Evolutionary conservation across 2,888 invertebrate species (phyloP), one percentile per base, ranked within the genome.

Genomic region (Coleophora flavipennella): DNA sequence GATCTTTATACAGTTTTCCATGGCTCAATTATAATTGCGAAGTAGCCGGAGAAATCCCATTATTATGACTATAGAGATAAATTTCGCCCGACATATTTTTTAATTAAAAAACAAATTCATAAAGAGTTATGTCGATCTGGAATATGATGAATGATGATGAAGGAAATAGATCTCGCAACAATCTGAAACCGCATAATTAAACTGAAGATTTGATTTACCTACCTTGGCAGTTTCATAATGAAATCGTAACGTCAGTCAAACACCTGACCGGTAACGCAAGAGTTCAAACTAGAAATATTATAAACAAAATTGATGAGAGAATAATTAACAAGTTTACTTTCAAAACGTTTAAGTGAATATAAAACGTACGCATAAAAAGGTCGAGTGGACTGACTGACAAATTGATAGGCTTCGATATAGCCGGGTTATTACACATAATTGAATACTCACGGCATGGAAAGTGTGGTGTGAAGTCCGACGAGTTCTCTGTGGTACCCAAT

Each of bases 281-380:
- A 50, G 52, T 53, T 49, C 50, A 51, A 54, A 50, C 49, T 51
- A 61, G 66, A 68, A 66, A 69, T 66, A 71, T 67, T 62, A 62
- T 55, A 65, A 59, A 66, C 62, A 55, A 62, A 67, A 74, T 74
- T 62, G 67, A 78, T 68, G 68, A 62, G 65, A 64, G 56, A 63
- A 57, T 72, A 75, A 77, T 77, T 77, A 77, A 76, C 72, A 67
- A 71, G 73, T 67, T 68, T 60, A 65, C 75, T 80, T 79, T 78
- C 76, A 63, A 74, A 75, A 67, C 60, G 49, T 67, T 70, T 70
- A 68, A 74, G 70, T 72, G 71, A 63, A 58, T 55, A 54, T 52
- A 50, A 52, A 53, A 45, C 27, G 35, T 43, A 38, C 36, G 26
- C 45, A 43, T 45, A 57, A 60, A 59, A 59, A 55, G 56, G 55